A percentile compares a stretch with the other conserved stretches of the same genome.
Evolutionary conservation across 1,140 invertebrate genomes (phyloP).

Genomic region (Matsumurasca onukii): DNA sequence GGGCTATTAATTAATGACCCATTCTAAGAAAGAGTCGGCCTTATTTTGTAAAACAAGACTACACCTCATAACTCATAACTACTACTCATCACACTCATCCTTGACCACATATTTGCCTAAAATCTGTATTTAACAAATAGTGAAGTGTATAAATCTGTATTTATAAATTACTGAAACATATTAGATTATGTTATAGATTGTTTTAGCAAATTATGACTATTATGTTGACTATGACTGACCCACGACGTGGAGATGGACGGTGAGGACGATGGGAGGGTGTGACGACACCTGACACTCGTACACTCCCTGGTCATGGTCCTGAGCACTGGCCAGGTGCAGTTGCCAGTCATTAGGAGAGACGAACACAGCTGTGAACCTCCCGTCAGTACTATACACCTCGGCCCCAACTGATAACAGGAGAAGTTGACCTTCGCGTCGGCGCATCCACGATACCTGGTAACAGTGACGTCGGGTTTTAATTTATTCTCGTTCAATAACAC

Average conservation of each 20-base stretch:
- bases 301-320: constrained; percentile 72
- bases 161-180: neutral
- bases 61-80: too few relatives aligned
- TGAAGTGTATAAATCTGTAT: too few relatives aligned
- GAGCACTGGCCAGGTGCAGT: constrained; percentile 80
- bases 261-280: constrained; percentile 83
- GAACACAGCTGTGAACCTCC: constrained; percentile 37
- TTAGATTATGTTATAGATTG: too few relatives aligned
- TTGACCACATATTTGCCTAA: too few relatives aligned
- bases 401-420: constrained; percentile 73
- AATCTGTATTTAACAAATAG: too few relatives aligned
- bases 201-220: too few relatives aligned
- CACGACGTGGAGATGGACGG: constrained; percentile 76
- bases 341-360: constrained; percentile 66
- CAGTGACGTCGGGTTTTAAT: too few relatives aligned
- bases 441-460: constrained; percentile 76
- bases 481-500: too few relatives aligned
- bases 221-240: constrained; percentile 62
- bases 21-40: too few relatives aligned
- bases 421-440: constrained; percentile 67
- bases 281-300: constrained; percentile 90
- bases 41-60: too few relatives aligned
- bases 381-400: constrained; percentile 77
- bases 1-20: too few relatives aligned
- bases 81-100: too few relatives aligned